Conservation (phyloP, 2,113 vertebrate species). For the Aspiorhynchus laticeps region DNA sequence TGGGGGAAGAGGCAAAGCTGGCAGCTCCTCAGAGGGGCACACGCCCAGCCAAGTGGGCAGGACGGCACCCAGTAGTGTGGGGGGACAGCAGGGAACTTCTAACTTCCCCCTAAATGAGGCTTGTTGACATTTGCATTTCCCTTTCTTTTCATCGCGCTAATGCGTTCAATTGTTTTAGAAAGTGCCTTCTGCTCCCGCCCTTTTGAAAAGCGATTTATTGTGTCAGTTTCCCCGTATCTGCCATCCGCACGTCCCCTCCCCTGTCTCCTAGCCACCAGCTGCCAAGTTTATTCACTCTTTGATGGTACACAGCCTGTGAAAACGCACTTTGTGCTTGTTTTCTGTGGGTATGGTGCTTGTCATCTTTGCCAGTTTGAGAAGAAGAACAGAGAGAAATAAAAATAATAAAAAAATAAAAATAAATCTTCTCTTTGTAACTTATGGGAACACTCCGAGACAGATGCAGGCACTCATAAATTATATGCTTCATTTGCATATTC, state of each 20-base stretch:
- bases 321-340: constrained; percentile 65
- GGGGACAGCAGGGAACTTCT: constrained; percentile 56
- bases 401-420: constrained; percentile 51
- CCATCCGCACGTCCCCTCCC: constrained; percentile 62
- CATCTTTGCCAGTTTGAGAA: constrained; percentile 70
- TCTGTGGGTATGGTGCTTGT: constrained; percentile 65
- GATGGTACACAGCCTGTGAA: constrained; percentile 67
- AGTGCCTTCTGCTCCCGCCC: constrained; percentile 69
- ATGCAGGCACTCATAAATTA: constrained; percentile 95
- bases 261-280: constrained; percentile 56
- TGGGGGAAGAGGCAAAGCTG: constrained; percentile 60
- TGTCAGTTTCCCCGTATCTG: constrained; percentile 63
- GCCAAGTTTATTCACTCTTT: constrained; percentile 71
- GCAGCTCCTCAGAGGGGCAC: constrained; percentile 61
- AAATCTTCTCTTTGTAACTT: constrained; percentile 85
- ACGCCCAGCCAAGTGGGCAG: constrained; percentile 52
- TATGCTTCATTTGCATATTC: constrained; percentile 93
- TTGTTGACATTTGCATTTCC: constrained; percentile 60
- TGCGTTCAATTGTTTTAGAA: constrained; percentile 73
- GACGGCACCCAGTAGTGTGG: constrained; percentile 52
- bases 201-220: constrained; percentile 68
- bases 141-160: constrained; percentile 63
- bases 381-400: constrained; percentile 56
- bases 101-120: constrained; percentile 59
- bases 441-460: constrained; percentile 91